These are phyloP conservation scores for Regulus satrapa DNA, from an alignment of 2,113 vertebrate species.

Conservation along the genomic window DNA sequence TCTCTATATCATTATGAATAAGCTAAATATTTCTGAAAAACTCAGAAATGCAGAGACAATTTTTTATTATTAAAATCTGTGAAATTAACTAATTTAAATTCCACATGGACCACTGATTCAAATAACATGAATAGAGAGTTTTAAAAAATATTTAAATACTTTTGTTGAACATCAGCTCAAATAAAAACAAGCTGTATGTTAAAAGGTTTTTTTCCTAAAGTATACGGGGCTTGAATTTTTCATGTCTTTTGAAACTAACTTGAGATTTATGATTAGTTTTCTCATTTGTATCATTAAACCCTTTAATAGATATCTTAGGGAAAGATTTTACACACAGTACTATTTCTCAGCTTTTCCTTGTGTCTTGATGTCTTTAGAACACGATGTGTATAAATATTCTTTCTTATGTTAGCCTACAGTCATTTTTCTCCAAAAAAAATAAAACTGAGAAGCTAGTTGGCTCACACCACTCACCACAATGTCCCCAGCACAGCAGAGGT, in stretches of 20 bases:
- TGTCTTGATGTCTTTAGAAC: not conserved
- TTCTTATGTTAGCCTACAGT: not conserved
- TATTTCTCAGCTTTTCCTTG: not conserved
- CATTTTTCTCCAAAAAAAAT: not conserved
- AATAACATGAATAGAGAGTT: not conserved
- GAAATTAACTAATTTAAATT: conserved; percentile 63
- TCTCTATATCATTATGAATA: not conserved
- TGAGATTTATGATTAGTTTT: not conserved
- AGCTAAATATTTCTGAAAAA: not conserved
- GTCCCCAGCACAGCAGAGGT: not conserved
- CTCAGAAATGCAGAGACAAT: not conserved
- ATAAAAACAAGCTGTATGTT: not conserved
- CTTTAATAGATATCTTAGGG: not conserved
- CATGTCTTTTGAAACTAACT: not conserved
- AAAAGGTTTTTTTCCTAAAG: conserved; percentile 14
- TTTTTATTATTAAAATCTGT: conserved; percentile 49
- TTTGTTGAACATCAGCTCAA: not conserved
- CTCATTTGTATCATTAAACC: not conserved
- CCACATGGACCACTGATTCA: conserved; percentile 17
- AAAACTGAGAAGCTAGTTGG: not conserved
- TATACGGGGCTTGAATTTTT: not conserved
- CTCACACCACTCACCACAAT: not conserved
- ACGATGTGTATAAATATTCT: not conserved
- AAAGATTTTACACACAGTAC: not conserved
- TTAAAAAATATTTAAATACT: not conserved